These are phyloP conservation scores for Epinotia demarniana DNA, from an alignment of 2,888 invertebrate genomes.

Conservation along the genomic window DNA sequence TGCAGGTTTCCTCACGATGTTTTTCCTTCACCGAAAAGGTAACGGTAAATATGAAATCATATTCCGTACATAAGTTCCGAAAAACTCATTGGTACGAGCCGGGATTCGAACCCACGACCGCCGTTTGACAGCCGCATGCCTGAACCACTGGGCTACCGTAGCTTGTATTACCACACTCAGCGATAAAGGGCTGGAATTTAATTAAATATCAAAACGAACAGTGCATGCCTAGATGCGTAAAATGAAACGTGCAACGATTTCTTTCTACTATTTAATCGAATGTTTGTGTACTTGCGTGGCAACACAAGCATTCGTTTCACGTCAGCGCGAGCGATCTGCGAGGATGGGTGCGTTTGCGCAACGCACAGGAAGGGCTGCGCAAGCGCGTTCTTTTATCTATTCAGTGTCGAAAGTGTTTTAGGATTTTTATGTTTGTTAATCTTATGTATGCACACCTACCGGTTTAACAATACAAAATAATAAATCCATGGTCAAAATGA, in stretches of 20 bases:
- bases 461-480: not conserved
- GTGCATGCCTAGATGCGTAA: not conserved
- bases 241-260: not conserved
- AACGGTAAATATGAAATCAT: too few species aligned
- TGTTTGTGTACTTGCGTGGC: not conserved
- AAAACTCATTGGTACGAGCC: too few species aligned
- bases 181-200: too few species aligned
- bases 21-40: too few species aligned
- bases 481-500: too few species aligned
- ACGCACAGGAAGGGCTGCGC: conserved; percentile 24
- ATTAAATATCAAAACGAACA: not conserved
- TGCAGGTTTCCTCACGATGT: too few species aligned
- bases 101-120: too few species aligned
- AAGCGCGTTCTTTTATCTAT: conserved; percentile 16
- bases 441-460: not conserved
- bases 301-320: conserved; percentile 21
- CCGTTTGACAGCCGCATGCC: too few species aligned
- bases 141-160: too few species aligned
- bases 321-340: not conserved
- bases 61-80: too few species aligned
- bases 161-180: too few species aligned
- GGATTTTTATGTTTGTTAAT: not conserved
- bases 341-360: conserved; percentile 16
- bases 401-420: not conserved
- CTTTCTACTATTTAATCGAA: not conserved